Evolutionary conservation across 1,140 invertebrate species (phyloP).

Genomic region (Meloidogyne floridensis): DNA sequence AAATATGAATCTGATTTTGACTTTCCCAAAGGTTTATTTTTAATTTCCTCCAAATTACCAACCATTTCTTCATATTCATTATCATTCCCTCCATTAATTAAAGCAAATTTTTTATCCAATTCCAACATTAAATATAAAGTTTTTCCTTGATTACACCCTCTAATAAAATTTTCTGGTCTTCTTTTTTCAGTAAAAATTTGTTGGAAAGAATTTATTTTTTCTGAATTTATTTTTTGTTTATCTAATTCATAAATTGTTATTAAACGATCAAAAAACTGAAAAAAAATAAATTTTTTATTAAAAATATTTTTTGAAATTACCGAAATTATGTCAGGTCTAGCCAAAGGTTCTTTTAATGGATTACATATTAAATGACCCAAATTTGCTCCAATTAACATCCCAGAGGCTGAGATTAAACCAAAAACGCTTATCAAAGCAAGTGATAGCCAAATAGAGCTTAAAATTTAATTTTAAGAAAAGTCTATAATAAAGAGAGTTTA

Average conservation of each 20-base stretch:
- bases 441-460: conserved; percentile 62
- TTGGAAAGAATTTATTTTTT: conserved; percentile 13
- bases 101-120: conserved; percentile 59
- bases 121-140: conserved; percentile 63
- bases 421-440: conserved; percentile 51
- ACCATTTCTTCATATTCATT: conserved; percentile 45
- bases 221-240: background rate
- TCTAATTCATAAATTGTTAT: conserved; percentile 37
- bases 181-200: conserved; percentile 35
- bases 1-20: background rate
- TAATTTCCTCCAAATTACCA: background rate
- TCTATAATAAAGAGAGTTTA: too few relatives aligned
- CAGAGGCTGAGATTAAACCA: conserved; percentile 44
- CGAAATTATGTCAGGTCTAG: conserved; percentile 55
- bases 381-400: conserved; percentile 60
- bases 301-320: conserved; percentile 27
- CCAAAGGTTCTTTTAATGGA: conserved; percentile 58
- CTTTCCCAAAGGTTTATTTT: background rate
- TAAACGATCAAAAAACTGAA: conserved; percentile 43
- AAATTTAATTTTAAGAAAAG: conserved; percentile 11
- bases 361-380: conserved; percentile 56
- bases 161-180: conserved; percentile 56
- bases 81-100: conserved; percentile 40
- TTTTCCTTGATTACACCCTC: conserved; percentile 52
- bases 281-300: background rate